A percentile compares a stretch with the other conserved stretches of the same genome.
Conservation (phyloP, 2,113 vertebrate genomes). For the Aspidoscelis tigris region DNA sequence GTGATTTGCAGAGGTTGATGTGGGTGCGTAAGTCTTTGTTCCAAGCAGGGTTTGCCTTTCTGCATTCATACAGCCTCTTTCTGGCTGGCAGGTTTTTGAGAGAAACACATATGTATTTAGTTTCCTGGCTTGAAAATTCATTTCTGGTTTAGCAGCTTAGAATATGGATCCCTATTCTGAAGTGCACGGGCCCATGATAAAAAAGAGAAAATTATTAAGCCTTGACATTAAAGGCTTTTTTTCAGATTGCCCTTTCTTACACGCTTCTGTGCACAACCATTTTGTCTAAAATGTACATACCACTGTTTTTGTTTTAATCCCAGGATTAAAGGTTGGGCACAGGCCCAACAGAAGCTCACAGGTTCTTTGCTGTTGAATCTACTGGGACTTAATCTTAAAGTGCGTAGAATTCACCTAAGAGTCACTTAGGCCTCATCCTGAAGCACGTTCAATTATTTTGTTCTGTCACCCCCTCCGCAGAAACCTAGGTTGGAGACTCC, state of each 20-base stretch:
- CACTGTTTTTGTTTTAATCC: background rate
- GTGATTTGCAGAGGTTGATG: slow-evolving; percentile 4
- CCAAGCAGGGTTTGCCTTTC: slow-evolving; percentile 8
- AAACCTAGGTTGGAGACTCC: background rate
- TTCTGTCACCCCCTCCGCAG: background rate
- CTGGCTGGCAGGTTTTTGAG: background rate
- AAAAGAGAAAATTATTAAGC: background rate
- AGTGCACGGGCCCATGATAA: background rate
- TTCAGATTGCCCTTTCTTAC: background rate
- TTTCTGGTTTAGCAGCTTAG: background rate
- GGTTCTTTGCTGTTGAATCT: background rate
- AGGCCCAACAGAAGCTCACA: background rate
- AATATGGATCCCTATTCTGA: background rate
- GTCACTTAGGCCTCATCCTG: background rate
- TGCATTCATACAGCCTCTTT: background rate
- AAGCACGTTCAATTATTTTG: background rate
- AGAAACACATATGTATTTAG: background rate
- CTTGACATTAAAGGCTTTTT: background rate
- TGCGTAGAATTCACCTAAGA: too few species aligned
- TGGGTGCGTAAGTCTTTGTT: slow-evolving; percentile 56
- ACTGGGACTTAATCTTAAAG: background rate
- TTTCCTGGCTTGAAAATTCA: background rate
- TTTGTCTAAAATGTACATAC: background rate
- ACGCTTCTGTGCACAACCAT: background rate
- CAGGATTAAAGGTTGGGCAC: background rate